Base-by-base conservation (phyloP, 1,140 invertebrate species). In the Gonatopus flavifemur region DNA sequence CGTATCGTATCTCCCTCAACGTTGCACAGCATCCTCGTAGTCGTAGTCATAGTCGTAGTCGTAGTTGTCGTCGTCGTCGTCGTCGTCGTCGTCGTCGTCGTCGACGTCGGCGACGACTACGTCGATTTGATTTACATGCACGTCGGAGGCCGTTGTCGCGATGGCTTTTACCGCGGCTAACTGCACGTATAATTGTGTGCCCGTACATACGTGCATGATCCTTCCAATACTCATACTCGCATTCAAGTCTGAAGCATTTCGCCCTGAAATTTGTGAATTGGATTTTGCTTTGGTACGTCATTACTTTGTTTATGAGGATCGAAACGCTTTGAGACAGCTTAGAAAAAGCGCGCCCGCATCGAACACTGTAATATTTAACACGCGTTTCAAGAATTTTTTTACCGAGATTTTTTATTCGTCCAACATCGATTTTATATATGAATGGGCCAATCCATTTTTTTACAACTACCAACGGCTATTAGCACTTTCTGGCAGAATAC, bases 271-370 rank as follows among this genome's bases (percentile, higher is more conserved):
- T 49, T 52, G 49, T 44, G 52, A 67, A 67, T 66, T 62, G 55
- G 56, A 52, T 64, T 59, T 62, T 51, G 41, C 51, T 48, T 59
- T 38, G 50, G 56, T 49, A 41, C 46, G 62, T 69, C 66, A 62
- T 70, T 68, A 69, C 66, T 59, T 69, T 67, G 62, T 70, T 70
- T 69, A 70, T 66, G 67, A 64, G 66, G 55, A 60, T 51, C 52
- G 51, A 58, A 72, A 72, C 47, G 50, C 52, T 59, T 51, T 25
- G 60, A 63, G 66, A 72, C 66, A 66, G 57, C 37, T 52, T 57
- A 64, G 60, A 65, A 67, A 67, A 60, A 69, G 56, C 56, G 55
- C 57, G 42, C 37, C 36, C 18, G 31, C 15, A 36, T 36, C 20
- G 50, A 31, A 38, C 30, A 31, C 32, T 37, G 36, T 60, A 57